These are phyloP conservation scores for Mythimna impura DNA, from an alignment of 2,888 invertebrate species.

Conservation along the genomic window DNA sequence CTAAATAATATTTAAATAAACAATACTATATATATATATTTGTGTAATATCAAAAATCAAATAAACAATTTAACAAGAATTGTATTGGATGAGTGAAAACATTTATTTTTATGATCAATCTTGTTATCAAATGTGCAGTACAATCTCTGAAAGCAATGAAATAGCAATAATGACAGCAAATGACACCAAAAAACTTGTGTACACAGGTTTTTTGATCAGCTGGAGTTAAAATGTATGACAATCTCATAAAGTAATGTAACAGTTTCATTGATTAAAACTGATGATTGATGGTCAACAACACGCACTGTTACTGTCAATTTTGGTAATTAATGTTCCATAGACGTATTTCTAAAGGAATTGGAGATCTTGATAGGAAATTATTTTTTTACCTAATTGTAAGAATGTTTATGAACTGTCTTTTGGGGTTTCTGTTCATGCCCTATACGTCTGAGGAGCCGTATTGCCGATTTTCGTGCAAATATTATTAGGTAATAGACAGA, in stretches of 20 bases:
- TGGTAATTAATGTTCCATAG: conserved; percentile 4
- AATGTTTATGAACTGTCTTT: neutral
- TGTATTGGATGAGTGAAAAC: neutral
- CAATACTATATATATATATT: no score
- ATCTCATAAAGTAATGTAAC: neutral
- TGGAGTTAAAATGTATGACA: neutral
- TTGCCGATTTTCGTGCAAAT: neutral
- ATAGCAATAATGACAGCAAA: neutral
- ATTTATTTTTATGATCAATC: neutral
- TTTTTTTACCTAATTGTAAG: neutral
- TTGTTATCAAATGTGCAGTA: neutral
- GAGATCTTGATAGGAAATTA: neutral
- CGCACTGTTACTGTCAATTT: conserved; percentile 12
- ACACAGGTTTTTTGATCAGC: neutral
- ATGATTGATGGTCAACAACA: conserved; percentile 37
- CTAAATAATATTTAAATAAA: neutral
- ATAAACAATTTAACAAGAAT: neutral
- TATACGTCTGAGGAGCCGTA: neutral
- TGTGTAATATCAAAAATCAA: no score
- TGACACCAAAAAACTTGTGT: neutral
- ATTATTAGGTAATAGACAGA: neutral
- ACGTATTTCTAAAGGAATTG: neutral
- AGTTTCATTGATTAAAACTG: neutral
- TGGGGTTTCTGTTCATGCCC: neutral
- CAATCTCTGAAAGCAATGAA: neutral